Base-by-base conservation (phyloP, 2,113 vertebrate genomes). In the Plotosus lineatus region DNA sequence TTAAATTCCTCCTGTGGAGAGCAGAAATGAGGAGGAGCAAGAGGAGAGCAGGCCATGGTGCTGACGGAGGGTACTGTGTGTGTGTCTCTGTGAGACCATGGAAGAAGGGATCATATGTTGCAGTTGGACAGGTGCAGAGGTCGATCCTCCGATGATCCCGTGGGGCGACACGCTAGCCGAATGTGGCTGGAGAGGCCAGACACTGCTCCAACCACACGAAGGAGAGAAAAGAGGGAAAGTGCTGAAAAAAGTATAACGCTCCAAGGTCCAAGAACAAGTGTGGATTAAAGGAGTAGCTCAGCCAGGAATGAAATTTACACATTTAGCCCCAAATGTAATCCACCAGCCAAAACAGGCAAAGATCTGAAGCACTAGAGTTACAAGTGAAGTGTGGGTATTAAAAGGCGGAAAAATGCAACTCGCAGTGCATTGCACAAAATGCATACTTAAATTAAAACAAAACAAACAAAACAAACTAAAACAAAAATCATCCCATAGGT, bases 101-200 rank as follows among this genome's bases (percentile, higher is more conserved):
- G 83, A 87, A 89, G 80, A 87, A 85, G 69, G 75, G 85, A 85
- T 88, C 86, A 84, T 87, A 89, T 91, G 91, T 56, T 89, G 86
- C 89, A 75, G 75, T 42, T 77, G 80, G 90, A 92, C 92, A 92
- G 90, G 90, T 91, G 90, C 83, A 77, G 89, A 87, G 89, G 87
- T 88, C 87, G 84, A 78, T 77, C 42, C 78, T 84, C 28, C 81
- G 72, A 88, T 86, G 89, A 86, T 61, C 80, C 82, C 79, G 19
- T 21, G 50, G 75, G 68, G 38, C 23, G 77, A 80, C 79, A 85
- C 71, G 31, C 40, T 80, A 85, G 63, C 80, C 72, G 51, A 82
- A 82, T 82, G 77, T 79, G 80, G 66, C 84, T 56, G 58, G 72
- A 48, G 77, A 60, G 10, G 56, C 65, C 81, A 53, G 74, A 69